Base-by-base conservation (phyloP, 2,113 vertebrate species). In the Nothocercus nigrocapillus region DNA sequence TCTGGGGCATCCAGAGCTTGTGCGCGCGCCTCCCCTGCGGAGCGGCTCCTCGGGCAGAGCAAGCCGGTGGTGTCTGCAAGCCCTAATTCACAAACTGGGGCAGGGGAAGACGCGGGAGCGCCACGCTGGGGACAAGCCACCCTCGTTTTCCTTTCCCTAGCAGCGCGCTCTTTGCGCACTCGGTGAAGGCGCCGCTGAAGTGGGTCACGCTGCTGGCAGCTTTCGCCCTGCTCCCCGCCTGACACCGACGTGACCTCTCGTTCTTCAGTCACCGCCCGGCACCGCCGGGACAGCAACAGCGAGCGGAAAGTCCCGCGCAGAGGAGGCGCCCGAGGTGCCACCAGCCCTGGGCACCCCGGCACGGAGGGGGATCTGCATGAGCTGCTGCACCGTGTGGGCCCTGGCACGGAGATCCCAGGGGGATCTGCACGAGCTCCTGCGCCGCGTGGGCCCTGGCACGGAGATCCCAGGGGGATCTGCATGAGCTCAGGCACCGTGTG, bases 221-320 rank as follows among this genome's bases (percentile, higher is more conserved):
- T 88, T 93, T 94, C 85, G 66, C 79, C 69, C 88, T 82, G 88
- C 40, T 63, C 63, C 82, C 53, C 36, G 36, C 1, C 7, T 94
- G 94, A 85, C 88, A 85, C 88, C 83, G 28, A 49, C 19, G 4
- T 95, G 92, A 94, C 93, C 94, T 96, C 88, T 94, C 59, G 3
- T 59, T 91, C 94, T 83, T 91, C 8, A 1, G 59, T 95, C 88
- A 94, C 58, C 72, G 25, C 30, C 54, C 66, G 40, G 77, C 59
- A 73, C 13, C 14, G 44, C 40, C 44, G 44, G n/a, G 44, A 59
- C 49, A 77, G 62, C 54, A 85, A 58, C 69, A 85, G 75, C 47
- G 82, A 90, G 58, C 18, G 85, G 90, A 95, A 96, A 96, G 45
- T 30, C 90, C 82, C 90, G 49, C n/a, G 77, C 70, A 54, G 24